Evolutionary conservation across 2,113 vertebrate species (phyloP).

Genomic region (Sialia sialis): DNA sequence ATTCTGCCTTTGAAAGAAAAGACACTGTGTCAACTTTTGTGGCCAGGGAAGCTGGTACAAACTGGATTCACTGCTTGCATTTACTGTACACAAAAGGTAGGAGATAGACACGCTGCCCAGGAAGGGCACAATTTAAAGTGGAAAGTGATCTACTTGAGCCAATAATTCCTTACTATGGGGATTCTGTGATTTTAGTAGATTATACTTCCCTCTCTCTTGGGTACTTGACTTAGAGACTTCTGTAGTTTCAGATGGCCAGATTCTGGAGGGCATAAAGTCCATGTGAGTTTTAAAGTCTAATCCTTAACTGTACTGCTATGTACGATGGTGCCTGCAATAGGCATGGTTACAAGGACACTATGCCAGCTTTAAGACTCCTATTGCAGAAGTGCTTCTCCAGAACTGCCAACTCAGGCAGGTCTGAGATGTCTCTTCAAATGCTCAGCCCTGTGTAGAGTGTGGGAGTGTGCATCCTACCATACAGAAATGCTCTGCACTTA

Average conservation of each 20-base stretch:
- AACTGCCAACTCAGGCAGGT: background rate
- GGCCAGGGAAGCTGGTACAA: background rate
- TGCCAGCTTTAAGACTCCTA: rapidly evolving
- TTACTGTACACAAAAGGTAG: background rate
- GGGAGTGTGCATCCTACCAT: background rate
- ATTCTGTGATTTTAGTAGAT: background rate
- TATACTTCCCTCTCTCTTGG: background rate
- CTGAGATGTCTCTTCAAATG: background rate
- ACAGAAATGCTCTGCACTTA: background rate
- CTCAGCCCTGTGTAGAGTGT: background rate
- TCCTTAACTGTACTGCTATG: background rate
- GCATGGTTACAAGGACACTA: background rate
- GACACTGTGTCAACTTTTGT: background rate
- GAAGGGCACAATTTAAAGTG: background rate
- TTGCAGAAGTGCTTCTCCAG: background rate
- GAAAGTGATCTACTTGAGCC: background rate
- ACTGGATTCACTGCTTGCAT: background rate
- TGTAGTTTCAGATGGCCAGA: background rate
- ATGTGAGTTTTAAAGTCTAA: background rate
- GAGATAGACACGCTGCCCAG: background rate
- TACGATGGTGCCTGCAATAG: background rate
- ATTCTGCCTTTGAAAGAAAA: slow-evolving; percentile 8
- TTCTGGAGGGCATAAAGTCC: background rate
- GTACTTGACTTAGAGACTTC: background rate
- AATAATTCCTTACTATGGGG: background rate